Evolutionary conservation across 2,888 invertebrate species (phyloP).

Genomic region (Leistus spinibarbis): DNA sequence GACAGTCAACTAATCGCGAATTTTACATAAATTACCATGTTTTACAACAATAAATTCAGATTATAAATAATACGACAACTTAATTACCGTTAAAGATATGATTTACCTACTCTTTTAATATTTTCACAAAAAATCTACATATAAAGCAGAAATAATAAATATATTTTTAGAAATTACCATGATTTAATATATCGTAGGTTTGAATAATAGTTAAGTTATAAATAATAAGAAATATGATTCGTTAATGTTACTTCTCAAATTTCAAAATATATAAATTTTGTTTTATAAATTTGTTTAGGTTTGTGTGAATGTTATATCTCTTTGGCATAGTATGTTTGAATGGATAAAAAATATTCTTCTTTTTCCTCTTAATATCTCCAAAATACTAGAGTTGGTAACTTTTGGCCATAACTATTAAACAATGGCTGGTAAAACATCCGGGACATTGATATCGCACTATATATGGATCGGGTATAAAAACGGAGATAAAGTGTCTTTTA

Average conservation of each 20-base stretch:
- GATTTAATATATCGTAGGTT: neutral
- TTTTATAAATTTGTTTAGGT: neutral
- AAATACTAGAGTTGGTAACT: neutral
- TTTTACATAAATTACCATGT: neutral
- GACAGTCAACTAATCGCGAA: neutral
- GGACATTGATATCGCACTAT: neutral
- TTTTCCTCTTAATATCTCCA: neutral
- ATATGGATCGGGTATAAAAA: neutral
- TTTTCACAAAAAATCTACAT: neutral
- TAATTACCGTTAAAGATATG: neutral
- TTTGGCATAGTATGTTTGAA: too few species aligned
- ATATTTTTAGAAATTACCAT: too few species aligned
- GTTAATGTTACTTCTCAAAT: neutral
- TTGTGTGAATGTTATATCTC: too few species aligned
- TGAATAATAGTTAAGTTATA: neutral
- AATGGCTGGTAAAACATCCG: neutral
- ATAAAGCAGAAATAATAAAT: neutral
- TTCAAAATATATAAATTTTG: neutral
- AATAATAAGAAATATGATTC: neutral
- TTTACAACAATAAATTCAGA: neutral
- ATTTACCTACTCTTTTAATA: neutral
- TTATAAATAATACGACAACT: neutral
- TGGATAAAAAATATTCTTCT: too few species aligned
- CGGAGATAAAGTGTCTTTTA: neutral
- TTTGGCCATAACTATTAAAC: neutral